Conservation (phyloP, 2,113 vertebrate genomes). For the Globicephala melas region DNA sequence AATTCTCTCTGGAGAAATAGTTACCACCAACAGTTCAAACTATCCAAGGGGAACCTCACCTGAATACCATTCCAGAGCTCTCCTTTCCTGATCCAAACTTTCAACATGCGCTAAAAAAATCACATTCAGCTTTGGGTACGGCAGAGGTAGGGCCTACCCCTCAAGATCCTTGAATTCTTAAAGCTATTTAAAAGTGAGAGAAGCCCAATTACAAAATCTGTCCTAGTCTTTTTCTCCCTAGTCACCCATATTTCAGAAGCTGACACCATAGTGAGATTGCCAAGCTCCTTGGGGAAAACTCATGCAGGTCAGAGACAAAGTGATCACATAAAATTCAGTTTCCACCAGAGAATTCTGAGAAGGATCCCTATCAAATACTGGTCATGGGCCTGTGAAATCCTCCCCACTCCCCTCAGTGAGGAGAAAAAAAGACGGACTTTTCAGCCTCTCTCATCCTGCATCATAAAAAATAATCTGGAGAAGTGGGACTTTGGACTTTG, state of each 20-base stretch:
- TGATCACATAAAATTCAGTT: not conserved
- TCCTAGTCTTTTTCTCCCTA: not conserved
- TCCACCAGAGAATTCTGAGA: not conserved
- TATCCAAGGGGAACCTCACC: not conserved
- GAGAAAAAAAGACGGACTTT: not conserved
- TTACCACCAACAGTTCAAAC: not conserved
- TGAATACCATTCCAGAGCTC: not conserved
- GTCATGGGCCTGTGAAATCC: not conserved
- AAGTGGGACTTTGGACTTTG: not conserved
- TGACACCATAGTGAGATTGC: not conserved
- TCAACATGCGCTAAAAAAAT: not conserved
- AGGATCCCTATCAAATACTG: not conserved
- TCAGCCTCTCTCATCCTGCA: not conserved
- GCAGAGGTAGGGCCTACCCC: not conserved
- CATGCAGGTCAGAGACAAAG: not conserved
- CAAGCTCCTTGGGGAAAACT: not conserved
- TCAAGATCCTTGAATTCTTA: not conserved
- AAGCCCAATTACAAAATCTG: slow-evolving; percentile 1
- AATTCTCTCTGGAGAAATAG: slow-evolving; percentile 44
- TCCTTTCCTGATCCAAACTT: not conserved
- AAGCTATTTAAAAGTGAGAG: slow-evolving; percentile 31
- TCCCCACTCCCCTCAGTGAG: not conserved
- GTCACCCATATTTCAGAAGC: not conserved
- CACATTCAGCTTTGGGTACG: not conserved
- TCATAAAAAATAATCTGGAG: not conserved